These are phyloP conservation scores for Oceanodroma tethys DNA, from an alignment of 2,113 vertebrate genomes.

Conservation along the genomic window DNA sequence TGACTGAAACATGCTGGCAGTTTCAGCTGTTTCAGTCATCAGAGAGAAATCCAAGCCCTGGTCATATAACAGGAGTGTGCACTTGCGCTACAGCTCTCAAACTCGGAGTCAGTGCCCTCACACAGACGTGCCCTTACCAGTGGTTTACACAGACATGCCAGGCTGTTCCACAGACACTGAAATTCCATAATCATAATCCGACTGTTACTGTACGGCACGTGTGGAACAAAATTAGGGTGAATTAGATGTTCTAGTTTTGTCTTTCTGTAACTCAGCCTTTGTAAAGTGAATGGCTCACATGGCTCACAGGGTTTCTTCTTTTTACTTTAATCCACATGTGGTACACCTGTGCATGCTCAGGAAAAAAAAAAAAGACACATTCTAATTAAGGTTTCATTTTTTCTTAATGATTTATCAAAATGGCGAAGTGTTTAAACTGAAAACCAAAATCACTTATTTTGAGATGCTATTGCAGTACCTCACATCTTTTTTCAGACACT, in stretches of 20 bases:
- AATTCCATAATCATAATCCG: neutral
- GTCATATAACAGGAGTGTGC: no score
- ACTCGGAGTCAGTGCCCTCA: neutral
- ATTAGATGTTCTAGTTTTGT: neutral
- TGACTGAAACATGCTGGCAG: neutral
- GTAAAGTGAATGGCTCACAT: fast-evolving
- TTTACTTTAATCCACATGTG: neutral
- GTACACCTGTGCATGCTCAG: no score
- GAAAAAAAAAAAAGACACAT: neutral
- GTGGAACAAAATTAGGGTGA: neutral
- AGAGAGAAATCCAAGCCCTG: neutral
- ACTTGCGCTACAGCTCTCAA: neutral
- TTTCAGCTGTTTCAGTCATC: neutral
- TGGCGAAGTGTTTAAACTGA: neutral
- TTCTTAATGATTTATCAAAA: neutral
- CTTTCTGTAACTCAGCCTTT: neutral
- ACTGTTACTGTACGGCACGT: neutral
- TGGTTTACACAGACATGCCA: neutral
- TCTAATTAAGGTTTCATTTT: neutral
- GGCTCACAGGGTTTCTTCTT: neutral
- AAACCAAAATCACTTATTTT: neutral
- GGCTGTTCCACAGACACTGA: neutral
- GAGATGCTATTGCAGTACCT: neutral
- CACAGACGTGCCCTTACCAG: neutral
- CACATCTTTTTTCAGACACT: neutral